Evolutionary conservation across 2,797 vertebrate species (phyloP), one percentile per base, ranked within the genome.

Genomic region (Rhodeus uyekii): DNA sequence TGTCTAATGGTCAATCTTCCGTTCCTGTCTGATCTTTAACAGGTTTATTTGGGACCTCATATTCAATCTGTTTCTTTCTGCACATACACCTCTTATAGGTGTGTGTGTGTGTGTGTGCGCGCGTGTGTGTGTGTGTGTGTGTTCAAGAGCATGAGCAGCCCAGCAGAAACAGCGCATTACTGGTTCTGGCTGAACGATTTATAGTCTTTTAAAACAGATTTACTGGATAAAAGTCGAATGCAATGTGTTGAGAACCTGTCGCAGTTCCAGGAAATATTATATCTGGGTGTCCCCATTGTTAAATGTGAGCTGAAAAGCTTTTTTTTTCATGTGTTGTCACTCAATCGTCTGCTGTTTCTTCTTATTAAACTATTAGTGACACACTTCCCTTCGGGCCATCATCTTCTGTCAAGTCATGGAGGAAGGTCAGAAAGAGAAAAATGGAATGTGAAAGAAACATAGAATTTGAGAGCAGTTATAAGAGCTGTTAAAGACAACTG

Each of bases 401-500:
- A 22, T 65, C 14, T 55, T 29, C 48, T 44, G 63, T 46, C 38
- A 24, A 68, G 53, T 34, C 48, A 69, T 48, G 53, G n/a, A 58
- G 38, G 44, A 76, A 34, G 63, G 39, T 44, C 48, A 68, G 55
- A 65, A 48, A 72, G 13, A 27, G 42, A 39, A 32, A 38, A 42
- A 72, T 36, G 38, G 48, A 16, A 36, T 48, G 32, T 58, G 38
- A 73, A 50, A 27, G 68, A 48, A 80, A 64, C 60, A 55, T 69
- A 61, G 69, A 80, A 44, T 60, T 71, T 38, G 13, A 79, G 48
- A 13, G 34, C 38, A 42, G 55, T 14, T 74, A 68, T 32, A 69
- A 73, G 39, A 72, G 19, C 29, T 71, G 75, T 81, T 48, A 82
- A 86, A 76, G 63, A 60, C 68, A 73, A 74, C 79, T 73, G 19